Conservation (phyloP, 2,888 invertebrate species). For the Volucella inflata region DNA sequence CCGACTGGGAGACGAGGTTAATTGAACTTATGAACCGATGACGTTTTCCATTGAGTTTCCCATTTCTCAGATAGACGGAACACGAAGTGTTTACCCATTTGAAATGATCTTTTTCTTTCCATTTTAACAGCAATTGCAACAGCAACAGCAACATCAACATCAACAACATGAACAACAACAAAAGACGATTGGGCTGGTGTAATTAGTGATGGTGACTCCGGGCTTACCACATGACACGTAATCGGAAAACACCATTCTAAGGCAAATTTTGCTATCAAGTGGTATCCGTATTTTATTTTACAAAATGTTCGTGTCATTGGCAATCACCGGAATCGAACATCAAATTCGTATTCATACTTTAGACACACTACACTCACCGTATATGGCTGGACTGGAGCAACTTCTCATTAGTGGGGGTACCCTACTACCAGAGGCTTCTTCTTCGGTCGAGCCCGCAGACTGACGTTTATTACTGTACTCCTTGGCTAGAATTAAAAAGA, state of each 20-base stretch:
- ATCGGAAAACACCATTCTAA: slow-evolving; percentile 51
- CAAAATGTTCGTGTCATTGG: slow-evolving; percentile 60
- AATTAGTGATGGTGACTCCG: slow-evolving; percentile 44
- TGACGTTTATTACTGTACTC: slow-evolving; percentile 87
- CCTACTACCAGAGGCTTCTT: slow-evolving; percentile 84
- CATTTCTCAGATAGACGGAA: slow-evolving; percentile 9
- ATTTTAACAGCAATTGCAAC: slow-evolving; percentile 8
- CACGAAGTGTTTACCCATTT: not conserved
- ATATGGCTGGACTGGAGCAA: slow-evolving; percentile 85
- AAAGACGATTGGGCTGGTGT: not conserved
- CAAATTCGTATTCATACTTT: slow-evolving; percentile 4
- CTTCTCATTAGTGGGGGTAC: slow-evolving; percentile 84
- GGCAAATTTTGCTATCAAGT: not conserved
- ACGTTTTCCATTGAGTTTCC: slow-evolving; percentile 63
- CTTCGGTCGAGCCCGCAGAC: slow-evolving; percentile 84
- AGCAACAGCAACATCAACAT: slow-evolving; percentile 27
- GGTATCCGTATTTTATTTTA: not conserved
- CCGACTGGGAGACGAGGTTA: slow-evolving; percentile 59
- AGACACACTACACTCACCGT: slow-evolving; percentile 82
- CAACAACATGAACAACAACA: not conserved
- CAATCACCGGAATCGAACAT: slow-evolving; percentile 35
- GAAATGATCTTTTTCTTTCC: slow-evolving; percentile 1
- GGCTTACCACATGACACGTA: slow-evolving; percentile 51
- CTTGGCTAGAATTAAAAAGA: slow-evolving; percentile 86
- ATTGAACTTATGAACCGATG: slow-evolving; percentile 73